Evolutionary conservation across 2,888 invertebrate genomes (phyloP), one percentile per base, ranked within the genome.

Genomic region (Gymnocheta viridis): DNA sequence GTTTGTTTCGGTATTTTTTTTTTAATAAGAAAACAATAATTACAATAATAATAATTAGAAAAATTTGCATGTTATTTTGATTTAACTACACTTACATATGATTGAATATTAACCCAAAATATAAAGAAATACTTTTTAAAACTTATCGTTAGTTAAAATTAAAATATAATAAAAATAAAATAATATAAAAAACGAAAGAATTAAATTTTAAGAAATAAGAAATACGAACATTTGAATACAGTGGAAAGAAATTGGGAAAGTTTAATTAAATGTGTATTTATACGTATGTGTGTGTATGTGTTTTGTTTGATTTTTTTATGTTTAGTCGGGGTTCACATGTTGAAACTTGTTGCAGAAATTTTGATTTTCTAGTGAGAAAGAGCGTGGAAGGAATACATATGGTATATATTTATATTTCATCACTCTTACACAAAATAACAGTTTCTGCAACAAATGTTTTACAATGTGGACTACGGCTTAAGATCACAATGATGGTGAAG

Each of bases 401-500:
- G n/a, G n/a, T n/a, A n/a, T n/a, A n/a, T n/a, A n/a, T n/a, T n/a
- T n/a, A n/a, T n/a, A n/a, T n/a, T n/a, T n/a, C n/a, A n/a, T n/a
- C n/a, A n/a, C n/a, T n/a, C n/a, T n/a, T n/a, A n/a, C n/a, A n/a
- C n/a, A n/a, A n/a, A n/a, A n/a, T n/a, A n/a, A n/a, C n/a, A n/a
- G n/a, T n/a, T n/a, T n/a, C n/a, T n/a, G n/a, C n/a, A n/a, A n/a
- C n/a, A n/a, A n/a, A n/a, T n/a, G n/a, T n/a, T n/a, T n/a, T n/a
- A n/a, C n/a, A n/a, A n/a, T n/a, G n/a, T n/a, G n/a, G n/a, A n/a
- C n/a, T n/a, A n/a, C n/a, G n/a, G n/a, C n/a, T 83, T 76, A 72
- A 80, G 80, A 83, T 80, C 83, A 80, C 80, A 83, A 83, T 80
- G 72, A 80, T 76, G 76, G 76, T 83, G 76, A 83, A 83, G 70